Evolutionary conservation across 2,888 invertebrate species (phyloP).

Genomic region (Clunio marinus): DNA sequence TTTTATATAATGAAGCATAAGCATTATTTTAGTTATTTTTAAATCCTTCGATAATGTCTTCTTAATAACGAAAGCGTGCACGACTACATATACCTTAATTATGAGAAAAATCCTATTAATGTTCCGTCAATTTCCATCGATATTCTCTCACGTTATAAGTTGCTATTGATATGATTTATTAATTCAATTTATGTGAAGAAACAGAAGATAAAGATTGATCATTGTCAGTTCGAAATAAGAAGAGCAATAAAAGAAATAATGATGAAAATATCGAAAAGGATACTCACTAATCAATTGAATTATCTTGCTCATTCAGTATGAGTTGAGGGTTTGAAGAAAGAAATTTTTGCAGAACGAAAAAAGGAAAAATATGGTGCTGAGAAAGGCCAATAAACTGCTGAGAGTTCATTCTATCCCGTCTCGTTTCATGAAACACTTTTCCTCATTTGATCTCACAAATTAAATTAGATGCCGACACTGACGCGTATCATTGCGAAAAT

Average conservation of each 20-base stretch:
- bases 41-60: no score
- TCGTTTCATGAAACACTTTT: not conserved
- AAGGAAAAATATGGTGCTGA: not conserved
- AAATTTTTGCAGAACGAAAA: not conserved
- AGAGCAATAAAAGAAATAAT: not conserved
- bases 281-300: not conserved
- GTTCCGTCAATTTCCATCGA: no score
- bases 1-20: no score
- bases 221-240: not conserved
- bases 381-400: not conserved
- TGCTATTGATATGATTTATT: not conserved
- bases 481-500: not conserved
- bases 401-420: not conserved
- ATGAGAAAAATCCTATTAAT: no score
- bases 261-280: not conserved
- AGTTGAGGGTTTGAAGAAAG: no score
- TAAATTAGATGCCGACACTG: not conserved
- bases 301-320: no score
- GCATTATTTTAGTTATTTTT: no score
- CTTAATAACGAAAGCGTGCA: no score
- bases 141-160: not conserved
- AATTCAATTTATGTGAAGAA: not conserved
- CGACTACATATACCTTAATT: no score
- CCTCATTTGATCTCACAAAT: constrained; percentile 9
- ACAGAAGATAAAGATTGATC: not conserved